Evolutionary conservation across 2,888 invertebrate genomes (phyloP), one percentile per base, ranked within the genome.

Genomic region (Nomada goodeniana): DNA sequence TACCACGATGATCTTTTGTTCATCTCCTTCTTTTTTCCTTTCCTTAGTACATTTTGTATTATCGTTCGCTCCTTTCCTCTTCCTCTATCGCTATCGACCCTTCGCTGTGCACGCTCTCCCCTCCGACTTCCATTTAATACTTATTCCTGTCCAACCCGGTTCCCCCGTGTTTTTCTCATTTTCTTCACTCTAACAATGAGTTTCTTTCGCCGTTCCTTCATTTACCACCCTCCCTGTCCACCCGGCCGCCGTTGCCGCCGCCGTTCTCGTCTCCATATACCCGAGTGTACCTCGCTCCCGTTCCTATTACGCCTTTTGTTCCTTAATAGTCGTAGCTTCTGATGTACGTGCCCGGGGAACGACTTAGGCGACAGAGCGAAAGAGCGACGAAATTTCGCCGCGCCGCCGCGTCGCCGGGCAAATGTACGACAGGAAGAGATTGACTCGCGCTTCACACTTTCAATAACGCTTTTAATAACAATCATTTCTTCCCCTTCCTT

Each of bases 381-480:
- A 76, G 67, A 57, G 36, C 71, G 60, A 59, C 65, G 65, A 79
- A 68, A 79, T 76, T 69, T 76, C 50, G 55, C 36, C 47, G 57
- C n/a, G n/a, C n/a, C n/a, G n/a, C 36, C 60, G 44, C 23, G 29
- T 26, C 20, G 73, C 36, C 47, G 57, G 74, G 59, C 67, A 59
- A 57, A 74, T 29, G 67, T 63, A 20, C 29, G 50, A 15, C 61
- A 7, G 64, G 44, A 26, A 50, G 29, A 57, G 64, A 76, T 76
- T 63, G 55, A 76, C 76, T 71, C 71, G 52, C 3, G 50, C 61
- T 42, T 59, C 20, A 15, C 55, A 71, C 60, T 63, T 44, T 57
- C 63, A n/a, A n/a, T n/a, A n/a, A n/a, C n/a, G 63, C 55, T 76
- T 76, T 76, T 71, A 76, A 76, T 76, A 63, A 63, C 71, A 55